Evolutionary conservation across 1,140 invertebrate species (phyloP), one percentile per base, ranked within the genome.

Genomic region (Penaeus chinensis): DNA sequence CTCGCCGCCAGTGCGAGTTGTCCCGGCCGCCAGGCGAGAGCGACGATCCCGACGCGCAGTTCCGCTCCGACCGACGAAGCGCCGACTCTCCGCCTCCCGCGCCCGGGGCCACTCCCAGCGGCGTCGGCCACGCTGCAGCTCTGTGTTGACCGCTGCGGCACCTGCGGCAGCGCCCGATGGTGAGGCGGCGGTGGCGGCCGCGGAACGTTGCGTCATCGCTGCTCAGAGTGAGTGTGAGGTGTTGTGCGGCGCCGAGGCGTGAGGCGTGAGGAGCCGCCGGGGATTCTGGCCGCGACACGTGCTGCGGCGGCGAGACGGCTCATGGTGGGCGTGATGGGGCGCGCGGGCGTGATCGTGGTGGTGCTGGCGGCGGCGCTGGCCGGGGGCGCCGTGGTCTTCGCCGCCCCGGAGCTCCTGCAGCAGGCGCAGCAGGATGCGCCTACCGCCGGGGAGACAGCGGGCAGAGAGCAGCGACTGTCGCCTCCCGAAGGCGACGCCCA

Each of bases 311-410:
- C 37, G 18, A 63, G 20, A 11, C 22, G 32, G 37, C 74, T 47
- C 32, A 62, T 66, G 60, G n/a, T n/a, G 82, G 27, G 19, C 54
- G 82, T 60, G 47, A 84, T 84, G 82, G 76, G 82, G 32, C 65
- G 60, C 37, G 37, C 18, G 81, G 65, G 66, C 47, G 47, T 47
- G 47, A 47, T 47, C 47, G 47, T 47, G 63, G 66, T 37, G 47
- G 61, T 83, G 19, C 66, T 84, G n/a, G 81, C 60, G 65, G 66
- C 66, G 20, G 65, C 63, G 20, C 65, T 65, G 22, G 69, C 37
- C 19, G 65, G 82, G 19, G 47, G 66, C 27, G 47, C 47, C n/a
- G 47, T 61, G 63, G 82, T 60, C 20, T n/a, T 84, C 22, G 82
- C 82, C 82, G 18, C 65, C 37, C 82, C 42, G 10, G 82, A 83